Evolutionary conservation across 2,113 vertebrate genomes (phyloP).

Genomic region (Phaethornis superciliosus): DNA sequence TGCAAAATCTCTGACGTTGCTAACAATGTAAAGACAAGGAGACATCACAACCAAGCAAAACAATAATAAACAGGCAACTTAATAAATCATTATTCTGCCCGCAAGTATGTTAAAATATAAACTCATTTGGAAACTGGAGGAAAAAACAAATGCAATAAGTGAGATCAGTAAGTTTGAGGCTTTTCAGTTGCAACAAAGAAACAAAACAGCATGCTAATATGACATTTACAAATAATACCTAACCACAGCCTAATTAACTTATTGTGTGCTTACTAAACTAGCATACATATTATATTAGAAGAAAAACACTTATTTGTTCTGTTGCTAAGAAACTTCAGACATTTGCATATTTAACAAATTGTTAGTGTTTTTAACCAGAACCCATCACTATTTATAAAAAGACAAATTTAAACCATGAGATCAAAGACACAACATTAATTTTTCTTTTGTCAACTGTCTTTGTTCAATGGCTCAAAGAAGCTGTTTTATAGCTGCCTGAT

Average conservation of each 20-base stretch:
- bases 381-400: conserved; percentile 75
- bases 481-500: conserved; percentile 36
- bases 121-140: conserved; percentile 47
- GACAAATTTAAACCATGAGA: conserved; percentile 72
- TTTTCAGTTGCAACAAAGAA: conserved; percentile 64
- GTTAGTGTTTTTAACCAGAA: conserved; percentile 74
- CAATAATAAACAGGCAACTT: conserved; percentile 51
- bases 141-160: conserved; percentile 30
- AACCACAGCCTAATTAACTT: conserved; percentile 82
- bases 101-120: conserved; percentile 64
- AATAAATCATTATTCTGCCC: conserved; percentile 69
- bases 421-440: conserved; percentile 71
- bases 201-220: conserved; percentile 78
- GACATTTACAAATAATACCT: conserved; percentile 83
- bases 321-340: conserved; percentile 78
- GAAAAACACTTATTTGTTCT: conserved; percentile 78
- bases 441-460: conserved; percentile 65
- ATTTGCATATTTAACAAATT: conserved; percentile 80
- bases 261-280: conserved; percentile 78
- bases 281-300: conserved; percentile 74
- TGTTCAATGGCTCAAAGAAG: conserved; percentile 58
- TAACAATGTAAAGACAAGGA: conserved; percentile 55
- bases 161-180: conserved; percentile 62
- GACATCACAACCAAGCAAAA: conserved; percentile 23
- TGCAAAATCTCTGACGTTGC: conserved; percentile 38